Evolutionary conservation across 2,797 vertebrate species (phyloP).

Genomic region (Bovichtus diacanthus): DNA sequence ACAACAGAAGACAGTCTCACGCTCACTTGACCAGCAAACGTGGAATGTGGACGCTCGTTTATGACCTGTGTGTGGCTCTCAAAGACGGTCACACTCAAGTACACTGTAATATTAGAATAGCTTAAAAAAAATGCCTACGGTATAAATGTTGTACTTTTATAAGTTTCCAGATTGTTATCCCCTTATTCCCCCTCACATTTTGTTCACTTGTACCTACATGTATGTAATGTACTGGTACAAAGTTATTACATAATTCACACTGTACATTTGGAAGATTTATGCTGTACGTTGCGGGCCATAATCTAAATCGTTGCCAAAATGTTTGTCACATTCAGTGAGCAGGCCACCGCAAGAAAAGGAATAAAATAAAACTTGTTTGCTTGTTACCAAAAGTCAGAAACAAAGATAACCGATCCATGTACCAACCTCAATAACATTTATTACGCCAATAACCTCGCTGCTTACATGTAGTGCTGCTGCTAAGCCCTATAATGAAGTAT

Average conservation of each 20-base stretch:
- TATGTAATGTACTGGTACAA: neutral
- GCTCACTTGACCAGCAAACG: neutral
- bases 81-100: neutral
- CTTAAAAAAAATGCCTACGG: neutral
- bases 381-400: constrained; percentile 13
- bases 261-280: neutral
- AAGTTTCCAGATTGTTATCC: neutral
- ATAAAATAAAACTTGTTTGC: no score
- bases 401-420: constrained; percentile 11
- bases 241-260: neutral
- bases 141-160: neutral
- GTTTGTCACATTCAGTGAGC: constrained; percentile 12
- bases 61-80: neutral
- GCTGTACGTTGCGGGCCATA: rapidly evolving
- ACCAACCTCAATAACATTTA: constrained; percentile 39
- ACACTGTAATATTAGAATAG: neutral
- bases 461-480: constrained; percentile 19
- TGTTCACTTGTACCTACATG: neutral
- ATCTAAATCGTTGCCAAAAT: neutral
- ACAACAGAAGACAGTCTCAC: neutral
- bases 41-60: neutral
- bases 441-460: constrained; percentile 1
- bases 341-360: neutral
- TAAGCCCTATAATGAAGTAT: constrained; percentile 23
- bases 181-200: neutral